phyloP scores from a whole-genome alignment of 2,888 invertebrate species.

The Charanyca ferruginea region DNA sequence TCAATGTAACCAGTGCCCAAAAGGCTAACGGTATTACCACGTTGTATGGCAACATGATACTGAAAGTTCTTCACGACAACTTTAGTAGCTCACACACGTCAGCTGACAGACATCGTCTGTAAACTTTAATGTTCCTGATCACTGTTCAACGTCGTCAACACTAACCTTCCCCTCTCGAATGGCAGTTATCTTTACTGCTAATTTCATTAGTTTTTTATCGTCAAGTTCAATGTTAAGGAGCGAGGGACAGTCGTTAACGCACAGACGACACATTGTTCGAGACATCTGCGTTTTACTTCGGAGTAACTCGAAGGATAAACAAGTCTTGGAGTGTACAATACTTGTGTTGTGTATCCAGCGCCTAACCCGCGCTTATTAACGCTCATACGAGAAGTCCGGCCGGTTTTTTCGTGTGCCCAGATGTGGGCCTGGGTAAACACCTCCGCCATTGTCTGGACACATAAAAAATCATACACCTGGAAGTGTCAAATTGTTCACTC shows the following conservation, averaged over 20 bases:
- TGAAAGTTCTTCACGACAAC: constrained; percentile 10
- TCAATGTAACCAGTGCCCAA: too few relatives aligned
- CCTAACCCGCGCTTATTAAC: constrained; percentile 85
- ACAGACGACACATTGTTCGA: constrained; percentile 81
- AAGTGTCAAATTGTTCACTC: constrained; percentile 91
- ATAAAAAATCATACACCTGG: constrained; percentile 90
- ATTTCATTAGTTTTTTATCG: constrained; percentile 87
- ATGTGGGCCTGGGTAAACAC: constrained; percentile 88
- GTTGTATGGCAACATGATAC: constrained; percentile 1
- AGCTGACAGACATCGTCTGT: constrained; percentile 39
- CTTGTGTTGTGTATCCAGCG: constrained; percentile 67
- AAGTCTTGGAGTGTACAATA: constrained; percentile 76
- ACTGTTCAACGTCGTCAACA: constrained; percentile 64
- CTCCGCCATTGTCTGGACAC: constrained; percentile 81
- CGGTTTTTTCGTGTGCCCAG: constrained; percentile 88
- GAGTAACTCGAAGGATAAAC: constrained; percentile 81
- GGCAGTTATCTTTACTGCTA: constrained; percentile 85
- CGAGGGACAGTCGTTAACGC: constrained; percentile 75
- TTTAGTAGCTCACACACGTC: constrained; percentile 13
- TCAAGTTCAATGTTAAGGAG: constrained; percentile 87
- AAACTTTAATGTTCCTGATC: constrained; percentile 55
- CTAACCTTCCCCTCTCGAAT: constrained; percentile 81
- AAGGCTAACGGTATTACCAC: too few relatives aligned
- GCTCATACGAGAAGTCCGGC: constrained; percentile 88
- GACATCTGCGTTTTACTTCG: constrained; percentile 82